Percentiles rank a stretch among this genome's conserved stretches.
These are phyloP conservation scores for Hypanus sabinus DNA, from an alignment of 2,113 vertebrate genomes.

Conservation along the genomic window DNA sequence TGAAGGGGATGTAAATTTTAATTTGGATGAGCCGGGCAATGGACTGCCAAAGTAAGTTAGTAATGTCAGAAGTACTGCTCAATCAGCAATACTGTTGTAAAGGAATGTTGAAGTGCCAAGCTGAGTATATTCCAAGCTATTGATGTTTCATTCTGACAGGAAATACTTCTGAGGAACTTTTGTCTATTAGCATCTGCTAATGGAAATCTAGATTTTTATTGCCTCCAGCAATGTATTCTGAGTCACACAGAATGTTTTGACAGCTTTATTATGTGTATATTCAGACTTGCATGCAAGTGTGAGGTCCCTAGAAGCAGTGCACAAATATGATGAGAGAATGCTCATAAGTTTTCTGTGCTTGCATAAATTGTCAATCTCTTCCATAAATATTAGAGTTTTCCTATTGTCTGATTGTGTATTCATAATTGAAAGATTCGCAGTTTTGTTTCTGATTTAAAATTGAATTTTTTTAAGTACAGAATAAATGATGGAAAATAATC, in stretches of 20 bases:
- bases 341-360: not conserved
- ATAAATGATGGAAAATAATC: not conserved
- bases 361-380: not conserved
- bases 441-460: not conserved
- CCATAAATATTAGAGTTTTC: not conserved
- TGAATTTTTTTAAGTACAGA: not conserved
- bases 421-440: not conserved
- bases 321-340: not conserved
- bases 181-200: not conserved
- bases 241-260: conserved; percentile 13
- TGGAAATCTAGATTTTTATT: not conserved
- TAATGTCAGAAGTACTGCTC: not conserved
- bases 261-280: not conserved
- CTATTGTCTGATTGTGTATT: not conserved
- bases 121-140: not conserved
- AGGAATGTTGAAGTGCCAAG: not conserved
- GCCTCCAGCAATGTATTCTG: not conserved
- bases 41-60: not conserved
- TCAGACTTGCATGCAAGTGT: not conserved
- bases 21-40: not conserved
- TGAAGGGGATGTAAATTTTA: not conserved
- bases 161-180: not conserved
- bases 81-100: not conserved
- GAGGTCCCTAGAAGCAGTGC: not conserved
- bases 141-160: not conserved